Evolutionary conservation across 2,797 vertebrate species (phyloP), one percentile per base, ranked within the genome.

Genomic region (Tachyglossus aculeatus): DNA sequence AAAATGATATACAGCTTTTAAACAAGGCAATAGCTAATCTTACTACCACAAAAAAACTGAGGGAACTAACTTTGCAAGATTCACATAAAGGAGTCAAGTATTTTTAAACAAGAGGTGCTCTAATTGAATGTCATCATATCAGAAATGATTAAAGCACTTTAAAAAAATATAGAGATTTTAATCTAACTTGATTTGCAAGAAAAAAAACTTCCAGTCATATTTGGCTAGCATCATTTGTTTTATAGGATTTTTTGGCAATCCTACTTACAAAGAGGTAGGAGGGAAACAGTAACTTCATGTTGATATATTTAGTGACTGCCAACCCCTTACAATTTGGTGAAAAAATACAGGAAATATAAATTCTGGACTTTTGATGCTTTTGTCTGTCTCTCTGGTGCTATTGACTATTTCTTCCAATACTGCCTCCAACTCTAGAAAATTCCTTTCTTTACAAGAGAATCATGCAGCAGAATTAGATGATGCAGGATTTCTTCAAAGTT

Each of bases 251-350:
- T 38, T 67, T 77, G 84, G 47, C 59, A 80, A 53, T 22, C 68
- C 72, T 44, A 18, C 39, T 66, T 22, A 54, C 37, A 80, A 82
- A 36, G 21, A 74, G 59, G 29, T 27, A 72, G 57, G 38, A 41
- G 14, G 45, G 79, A 71, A 75, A 73, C 68, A 43, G 60, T 82
- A 78, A 61, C 51, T 27, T 51, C 39, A 19, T 13, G 60, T 43
- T 69, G 70, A 82, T 67, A 67, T 76, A 77, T 43, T 31, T 4
- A 32, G 18, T 4, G 16, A 40, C 47, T 50, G 37, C 64, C 53
- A 55, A 66, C 24, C 25, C 54, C 58, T 33, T 47, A 29, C 48
- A 54, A 62, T 25, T 24, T 27, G 29, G 40, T n/a, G 43, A 67
- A 47, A 36, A 47, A 22, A 33, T 61, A 59, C 38, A 62, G 31